Evolutionary conservation across 2,797 vertebrate genomes (phyloP), one percentile per base, ranked within the genome.

Genomic region (Epinephelus malabaricus): DNA sequence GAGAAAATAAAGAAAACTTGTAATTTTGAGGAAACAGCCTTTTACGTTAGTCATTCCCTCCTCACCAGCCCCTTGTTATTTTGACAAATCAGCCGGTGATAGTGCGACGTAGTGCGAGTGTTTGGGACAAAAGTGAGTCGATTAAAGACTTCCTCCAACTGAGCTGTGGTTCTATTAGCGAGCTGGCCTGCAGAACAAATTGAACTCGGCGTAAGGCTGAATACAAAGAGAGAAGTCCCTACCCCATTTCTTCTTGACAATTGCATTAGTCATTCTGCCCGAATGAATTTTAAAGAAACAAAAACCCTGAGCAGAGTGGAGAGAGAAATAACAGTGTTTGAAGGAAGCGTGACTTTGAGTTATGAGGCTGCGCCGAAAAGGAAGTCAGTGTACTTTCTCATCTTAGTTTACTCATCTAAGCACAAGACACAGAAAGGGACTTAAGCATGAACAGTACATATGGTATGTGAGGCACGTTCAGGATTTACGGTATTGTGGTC

Each of bases 81-180:
- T 54, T 64, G 43, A 81, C 72, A 56, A 43, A 60, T 84, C 68
- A 58, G 65, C 55, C 50, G 12, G 10, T 6, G 47, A 23, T 55
- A 25, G 47, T 4, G 47, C 7, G 2, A 40, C 45, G 23, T 38
- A 4, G 59, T 51, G 21, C 51, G 17, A 38, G 60, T 3, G 61
- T 53, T 75, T 18, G 18, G 64, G 53, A 82, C 61, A 76, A 79
- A 81, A 73, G 66, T 58, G 66, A 81, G 54, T 79, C 2, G 18
- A 85, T 82, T 81, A 78, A 84, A 75, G 67, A 46, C 75, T 66
- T 83, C 80, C 63, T 76, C 27, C 40, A 2, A 8, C 64, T 14
- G 65, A 76, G 80, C 60, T 5, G 21, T 4, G 19, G n/a, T 51
- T 71, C 40, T 59, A 76, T 47, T 43, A 34, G 73, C 2, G 6